phyloP scores from a whole-genome alignment of 64 coral and sea anemone species.

The Platygyra sinensis region DNA sequence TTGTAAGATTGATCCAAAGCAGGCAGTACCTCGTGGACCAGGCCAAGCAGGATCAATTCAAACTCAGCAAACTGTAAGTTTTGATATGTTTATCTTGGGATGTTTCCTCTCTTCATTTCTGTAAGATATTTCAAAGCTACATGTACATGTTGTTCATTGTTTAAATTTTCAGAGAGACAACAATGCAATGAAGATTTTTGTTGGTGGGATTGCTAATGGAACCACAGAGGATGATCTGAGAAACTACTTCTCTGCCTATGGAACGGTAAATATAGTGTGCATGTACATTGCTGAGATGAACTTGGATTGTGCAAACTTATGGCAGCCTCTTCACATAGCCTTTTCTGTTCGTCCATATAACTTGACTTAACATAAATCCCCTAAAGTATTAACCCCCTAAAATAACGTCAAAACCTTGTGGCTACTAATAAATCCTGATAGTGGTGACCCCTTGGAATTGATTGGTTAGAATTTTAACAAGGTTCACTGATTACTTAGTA shows the following conservation, averaged over 20 bases:
- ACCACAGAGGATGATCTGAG: conserved; percentile 72
- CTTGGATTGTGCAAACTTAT: neutral
- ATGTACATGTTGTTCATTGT: no score
- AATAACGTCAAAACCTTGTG: no score
- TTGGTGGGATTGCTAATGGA: conserved; percentile 69
- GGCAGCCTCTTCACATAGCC: no score
- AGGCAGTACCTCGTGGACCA: conserved; percentile 69
- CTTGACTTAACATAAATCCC: no score
- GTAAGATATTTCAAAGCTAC: no score
- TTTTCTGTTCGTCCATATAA: no score
- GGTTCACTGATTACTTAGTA: neutral
- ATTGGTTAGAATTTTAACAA: neutral
- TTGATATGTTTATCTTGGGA: neutral
- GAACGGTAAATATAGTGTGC: conserved; percentile 19
- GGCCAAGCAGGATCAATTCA: conserved; percentile 40
- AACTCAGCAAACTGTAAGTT: neutral
- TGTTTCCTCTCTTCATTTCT: neutral
- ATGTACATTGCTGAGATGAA: no score
- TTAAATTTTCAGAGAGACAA: conserved; percentile 45
- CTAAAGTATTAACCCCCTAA: no score
- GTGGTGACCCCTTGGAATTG: no score
- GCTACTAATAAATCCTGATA: no score
- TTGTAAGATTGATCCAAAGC: conserved; percentile 79
- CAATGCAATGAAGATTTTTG: conserved; percentile 77
- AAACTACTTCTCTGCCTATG: conserved; percentile 75